A percentile compares a stretch with the other conserved stretches of the same genome.
Evolutionary conservation across 2,113 vertebrate genomes (phyloP).

Genomic region (Cinclus mexicanus): DNA sequence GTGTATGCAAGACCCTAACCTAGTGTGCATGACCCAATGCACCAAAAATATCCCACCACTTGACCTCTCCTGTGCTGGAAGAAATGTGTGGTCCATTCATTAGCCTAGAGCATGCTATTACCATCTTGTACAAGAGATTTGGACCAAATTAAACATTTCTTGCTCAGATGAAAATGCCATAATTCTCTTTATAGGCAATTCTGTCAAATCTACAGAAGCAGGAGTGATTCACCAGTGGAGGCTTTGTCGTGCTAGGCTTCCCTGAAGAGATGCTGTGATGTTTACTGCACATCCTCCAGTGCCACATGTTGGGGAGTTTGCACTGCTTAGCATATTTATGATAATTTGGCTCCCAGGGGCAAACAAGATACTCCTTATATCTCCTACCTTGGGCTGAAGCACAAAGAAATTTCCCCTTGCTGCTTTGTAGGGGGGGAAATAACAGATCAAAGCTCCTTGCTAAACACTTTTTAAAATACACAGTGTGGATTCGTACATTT

Average conservation of each 20-base stretch:
- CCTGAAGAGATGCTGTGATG: slow-evolving; percentile 17
- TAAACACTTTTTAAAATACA: slow-evolving; percentile 61
- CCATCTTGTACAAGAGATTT: not conserved
- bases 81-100: not conserved
- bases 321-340: slow-evolving; percentile 61
- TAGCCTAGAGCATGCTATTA: not conserved
- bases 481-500: not conserved
- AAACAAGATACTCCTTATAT: slow-evolving; percentile 4
- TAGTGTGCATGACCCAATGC: not conserved
- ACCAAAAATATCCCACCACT: not conserved
- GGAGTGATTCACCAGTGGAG: not conserved
- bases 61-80: not conserved
- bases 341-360: slow-evolving; percentile 37
- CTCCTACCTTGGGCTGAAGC: slow-evolving; percentile 3
- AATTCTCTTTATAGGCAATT: not conserved
- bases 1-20: not conserved
- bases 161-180: not conserved
- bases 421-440: slow-evolving; percentile 21
- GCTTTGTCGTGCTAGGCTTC: not conserved
- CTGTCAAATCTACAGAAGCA: not conserved
- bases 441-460: slow-evolving; percentile 55
- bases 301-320: slow-evolving; percentile 52
- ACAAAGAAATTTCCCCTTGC: slow-evolving; percentile 44
- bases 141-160: not conserved
- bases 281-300: slow-evolving; percentile 23